phyloP scores from a whole-genome alignment of 2,797 vertebrate genomes.

The Channa striata region DNA sequence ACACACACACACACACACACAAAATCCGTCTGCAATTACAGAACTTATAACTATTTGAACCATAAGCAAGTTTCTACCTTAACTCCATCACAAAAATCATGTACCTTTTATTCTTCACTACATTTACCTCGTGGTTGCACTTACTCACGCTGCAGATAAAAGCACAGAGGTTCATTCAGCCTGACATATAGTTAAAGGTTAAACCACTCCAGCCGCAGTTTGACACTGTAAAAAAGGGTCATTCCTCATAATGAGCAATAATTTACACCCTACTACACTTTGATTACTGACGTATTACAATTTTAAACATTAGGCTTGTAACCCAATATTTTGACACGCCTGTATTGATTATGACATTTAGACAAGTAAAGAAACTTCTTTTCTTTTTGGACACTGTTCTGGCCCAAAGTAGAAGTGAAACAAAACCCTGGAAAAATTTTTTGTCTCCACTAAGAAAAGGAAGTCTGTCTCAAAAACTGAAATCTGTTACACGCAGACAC shows the following conservation, averaged over 20 bases:
- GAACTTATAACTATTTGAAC: too few relatives aligned
- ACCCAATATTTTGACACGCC: too few relatives aligned
- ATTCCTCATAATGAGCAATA: constrained; percentile 1
- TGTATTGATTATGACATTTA: neutral
- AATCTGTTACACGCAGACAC: neutral
- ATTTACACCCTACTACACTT: neutral
- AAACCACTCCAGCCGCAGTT: neutral
- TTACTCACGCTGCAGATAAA: constrained; percentile 4
- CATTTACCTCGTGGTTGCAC: neutral
- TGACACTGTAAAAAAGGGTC: neutral
- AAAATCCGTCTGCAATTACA: too few relatives aligned
- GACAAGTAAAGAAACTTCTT: neutral
- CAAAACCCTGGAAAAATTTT: constrained; percentile 8
- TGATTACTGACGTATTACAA: too few relatives aligned
- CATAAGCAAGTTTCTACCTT: constrained; percentile 3
- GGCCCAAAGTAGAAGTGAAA: constrained; percentile 15
- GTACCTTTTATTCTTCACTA: neutral
- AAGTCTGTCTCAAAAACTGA: neutral
- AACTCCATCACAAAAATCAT: neutral
- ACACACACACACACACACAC: neutral
- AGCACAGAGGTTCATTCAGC: neutral
- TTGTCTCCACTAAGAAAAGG: neutral
- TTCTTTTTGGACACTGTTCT: neutral
- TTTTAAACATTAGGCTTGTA: neutral
- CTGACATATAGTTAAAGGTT: constrained; percentile 12